Base-by-base conservation (phyloP, 2,888 invertebrate genomes). In the Tetramorium bicarinatum region DNA sequence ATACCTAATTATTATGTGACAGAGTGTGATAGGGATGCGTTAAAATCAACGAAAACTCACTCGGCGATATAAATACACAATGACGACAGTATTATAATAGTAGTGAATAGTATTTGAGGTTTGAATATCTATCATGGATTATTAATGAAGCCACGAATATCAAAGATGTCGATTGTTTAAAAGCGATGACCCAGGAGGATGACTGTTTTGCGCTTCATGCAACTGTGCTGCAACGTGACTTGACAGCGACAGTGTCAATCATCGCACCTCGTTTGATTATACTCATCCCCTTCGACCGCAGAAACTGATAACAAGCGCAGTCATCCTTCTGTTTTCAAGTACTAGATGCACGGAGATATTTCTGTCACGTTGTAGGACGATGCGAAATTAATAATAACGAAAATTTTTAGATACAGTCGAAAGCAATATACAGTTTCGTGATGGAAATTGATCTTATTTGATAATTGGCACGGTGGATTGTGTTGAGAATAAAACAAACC, bases 131-230 rank as follows among this genome's bases (percentile, higher is more conserved):
- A 69, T 71, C 56, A 71, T 15, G 18, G 47, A 71, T 71, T 79
- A 79, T 79, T 79, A 79, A 79, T 79, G 56, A 71, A 56, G 59
- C 71, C 21, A 8, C 44, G 47, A 7, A 71, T 71, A 79, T 79
- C 79, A 71, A 79, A 79, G 79, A 79, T 59, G 59, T 71, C 71
- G 34, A 71, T 71, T 71, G 47, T 79, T 79, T 44, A 52, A 79
- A 79, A 79, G 79, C 71, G 71, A 71, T 79, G 79, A 71, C 29
- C 59, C 47, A 18, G 29, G 44, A 29, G 54, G 34, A 71, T n/a
- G 69, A 47, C 59, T 71, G 77, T 79, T 79, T 79, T 69, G 34
- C 56, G 71, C 79, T 47, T 59, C 71, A 59, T 59, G 47, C 47
- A 71, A 59, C 34, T 41, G 11, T 52, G 7, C 25, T 21, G 25